These are phyloP conservation scores for Brachystomella parvula DNA, from an alignment of 1,140 invertebrate genomes.

Conservation along the genomic window DNA sequence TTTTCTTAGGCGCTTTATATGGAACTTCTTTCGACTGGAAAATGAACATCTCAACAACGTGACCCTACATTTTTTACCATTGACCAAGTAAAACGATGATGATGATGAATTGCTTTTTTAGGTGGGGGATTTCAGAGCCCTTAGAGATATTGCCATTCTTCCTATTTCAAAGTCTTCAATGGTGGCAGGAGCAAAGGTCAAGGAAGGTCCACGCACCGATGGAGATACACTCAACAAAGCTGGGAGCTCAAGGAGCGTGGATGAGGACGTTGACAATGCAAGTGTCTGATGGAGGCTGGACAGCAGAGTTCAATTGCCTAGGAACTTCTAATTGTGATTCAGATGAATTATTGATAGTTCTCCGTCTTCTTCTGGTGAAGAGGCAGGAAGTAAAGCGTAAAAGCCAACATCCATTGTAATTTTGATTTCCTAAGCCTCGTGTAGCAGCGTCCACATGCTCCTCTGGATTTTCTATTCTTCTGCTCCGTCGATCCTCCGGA, in stretches of 20 bases:
- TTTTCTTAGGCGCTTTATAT: slow-evolving; percentile 68
- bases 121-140: slow-evolving; percentile 97
- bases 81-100: too few relatives aligned
- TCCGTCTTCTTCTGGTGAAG: not conserved
- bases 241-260: too few relatives aligned
- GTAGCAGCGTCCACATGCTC: not conserved
- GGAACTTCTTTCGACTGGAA: slow-evolving; percentile 99
- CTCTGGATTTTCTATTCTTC: not conserved
- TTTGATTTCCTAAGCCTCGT: not conserved
- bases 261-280: too few relatives aligned
- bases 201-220: not conserved
- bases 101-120: too few relatives aligned
- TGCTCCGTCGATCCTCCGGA: not conserved
- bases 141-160: slow-evolving; percentile 94
- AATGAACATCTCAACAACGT: slow-evolving; percentile 99
- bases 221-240: too few relatives aligned
- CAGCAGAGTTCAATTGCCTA: too few relatives aligned
- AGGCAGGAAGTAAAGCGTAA: too few relatives aligned
- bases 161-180: slow-evolving; percentile 49
- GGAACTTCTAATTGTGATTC: not conserved
- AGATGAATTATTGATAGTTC: not conserved
- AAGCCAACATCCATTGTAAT: not conserved
- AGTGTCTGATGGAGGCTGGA: too few relatives aligned
- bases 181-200: not conserved
- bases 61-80: too few relatives aligned